A percentile compares a stretch with the other conserved stretches of the same genome.
These are phyloP conservation scores for Bettongia penicillata DNA, from an alignment of 2,113 vertebrate species.

Conservation along the genomic window DNA sequence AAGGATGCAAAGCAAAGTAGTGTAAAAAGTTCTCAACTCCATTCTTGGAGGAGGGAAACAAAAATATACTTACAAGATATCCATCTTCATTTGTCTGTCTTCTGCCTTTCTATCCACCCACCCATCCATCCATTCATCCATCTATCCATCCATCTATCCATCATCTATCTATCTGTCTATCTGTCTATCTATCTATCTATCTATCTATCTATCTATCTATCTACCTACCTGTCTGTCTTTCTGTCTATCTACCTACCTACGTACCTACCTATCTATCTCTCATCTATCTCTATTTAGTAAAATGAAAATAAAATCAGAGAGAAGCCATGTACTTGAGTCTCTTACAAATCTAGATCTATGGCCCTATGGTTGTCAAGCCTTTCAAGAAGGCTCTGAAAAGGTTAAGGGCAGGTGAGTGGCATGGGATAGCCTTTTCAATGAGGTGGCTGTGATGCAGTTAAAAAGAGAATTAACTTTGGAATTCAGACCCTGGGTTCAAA, in stretches of 20 bases:
- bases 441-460: background rate
- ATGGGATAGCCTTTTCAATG: background rate
- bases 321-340: background rate
- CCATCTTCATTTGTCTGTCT: background rate
- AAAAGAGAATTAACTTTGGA: background rate
- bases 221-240: rapidly evolving
- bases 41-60: background rate
- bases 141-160: too few relatives aligned
- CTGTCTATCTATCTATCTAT: background rate
- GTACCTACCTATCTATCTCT: background rate
- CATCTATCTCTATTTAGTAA: background rate
- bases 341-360: background rate
- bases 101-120: background rate
- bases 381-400: background rate
- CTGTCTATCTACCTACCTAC: background rate
- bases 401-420: too few relatives aligned
- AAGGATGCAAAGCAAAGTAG: background rate
- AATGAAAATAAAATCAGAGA: background rate
- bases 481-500: background rate
- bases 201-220: background rate
- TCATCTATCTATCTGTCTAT: background rate
- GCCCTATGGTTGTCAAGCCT: background rate
- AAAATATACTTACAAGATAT: background rate
- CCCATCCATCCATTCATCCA: background rate
- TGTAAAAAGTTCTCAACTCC: background rate